Evolutionary conservation across 2,797 vertebrate species (phyloP), one percentile per base, ranked within the genome.

Genomic region (Hyperoplus lanceolatus): DNA sequence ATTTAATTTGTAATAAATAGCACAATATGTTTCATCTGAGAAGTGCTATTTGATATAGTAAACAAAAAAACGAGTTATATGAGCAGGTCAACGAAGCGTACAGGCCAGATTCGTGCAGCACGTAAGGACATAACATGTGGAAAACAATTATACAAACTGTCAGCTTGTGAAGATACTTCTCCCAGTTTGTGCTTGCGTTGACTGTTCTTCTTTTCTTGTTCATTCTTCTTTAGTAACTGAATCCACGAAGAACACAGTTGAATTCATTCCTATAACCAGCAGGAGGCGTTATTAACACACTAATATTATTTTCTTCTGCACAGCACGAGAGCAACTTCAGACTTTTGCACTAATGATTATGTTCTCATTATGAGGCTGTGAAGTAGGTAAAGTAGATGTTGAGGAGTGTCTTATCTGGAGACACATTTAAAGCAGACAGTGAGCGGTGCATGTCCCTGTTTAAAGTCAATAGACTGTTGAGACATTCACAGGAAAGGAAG

Each of bases 221-320:
- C 43, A 54, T 18, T 8, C 9, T 18, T 53, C 51, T 2, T 0
- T 10, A 54, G 5, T 29, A 21, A 18, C 21, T 41, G n/a, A 7
- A 21, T 41, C 16, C 11, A 45, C 14, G 7, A 56, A 50, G 42
- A 29, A n/a, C 16, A 51, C 18, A 0, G 0, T 45, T 38, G 15
- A 11, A 45, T 13, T 69, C 13, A 16, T 67, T 18, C 11, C 8
- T 13, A 1, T 8, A 10, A 71, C 80, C 83, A 84, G 69, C 79
- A 89, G 85, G 71, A 14, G 78, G 83, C 36, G 64, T 14, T 21
- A 58, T 49, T 14, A 11, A 45, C 50, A 53, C 42, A 80, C 8
- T 29, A 29, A 29, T 29, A 29, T 29, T 29, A 29, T 29, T 29
- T 29, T 29, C 58, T 0, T 18, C 16, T 56, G 38, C 12, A 48